A percentile compares a stretch with the other conserved stretches of the same genome.
Conservation (phyloP, 2,113 vertebrate genomes). For the Miniopterus natalensis region DNA sequence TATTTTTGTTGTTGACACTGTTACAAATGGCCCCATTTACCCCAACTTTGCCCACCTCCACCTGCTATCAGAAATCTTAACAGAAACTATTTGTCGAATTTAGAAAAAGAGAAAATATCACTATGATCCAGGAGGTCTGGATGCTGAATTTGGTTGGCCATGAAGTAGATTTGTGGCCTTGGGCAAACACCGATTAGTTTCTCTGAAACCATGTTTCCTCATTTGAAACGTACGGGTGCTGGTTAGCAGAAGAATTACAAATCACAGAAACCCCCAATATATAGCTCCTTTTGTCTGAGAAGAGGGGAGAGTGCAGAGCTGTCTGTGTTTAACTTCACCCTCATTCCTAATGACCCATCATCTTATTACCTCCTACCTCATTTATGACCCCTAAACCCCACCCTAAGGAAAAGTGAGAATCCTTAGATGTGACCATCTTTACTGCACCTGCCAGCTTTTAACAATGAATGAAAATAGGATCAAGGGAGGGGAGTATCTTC, state of each 20-base stretch:
- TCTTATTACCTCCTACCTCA: too few species aligned
- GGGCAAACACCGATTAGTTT: neutral
- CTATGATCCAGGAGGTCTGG: neutral
- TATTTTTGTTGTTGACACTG: neutral
- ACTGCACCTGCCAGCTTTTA: neutral
- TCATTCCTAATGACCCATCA: neutral
- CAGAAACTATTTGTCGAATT: neutral
- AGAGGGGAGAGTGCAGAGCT: neutral
- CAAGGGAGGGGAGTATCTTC: neutral
- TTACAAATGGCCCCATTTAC: neutral
- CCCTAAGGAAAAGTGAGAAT: neutral
- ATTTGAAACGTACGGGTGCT: conserved; percentile 61
- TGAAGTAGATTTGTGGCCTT: neutral
- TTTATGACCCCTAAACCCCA: neutral
- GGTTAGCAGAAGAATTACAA: neutral
- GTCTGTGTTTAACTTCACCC: neutral
- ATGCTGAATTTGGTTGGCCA: neutral
- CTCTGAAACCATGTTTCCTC: conserved; percentile 57
- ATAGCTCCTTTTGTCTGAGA: neutral
- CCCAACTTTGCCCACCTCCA: neutral
- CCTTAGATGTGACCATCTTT: neutral
- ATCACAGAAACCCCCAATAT: neutral
- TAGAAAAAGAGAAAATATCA: neutral
- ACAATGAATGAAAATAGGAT: neutral
- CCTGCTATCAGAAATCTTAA: conserved; percentile 5